Evolutionary conservation across 2,888 invertebrate species (phyloP).

Genomic region (Oxyscelio sp.): DNA sequence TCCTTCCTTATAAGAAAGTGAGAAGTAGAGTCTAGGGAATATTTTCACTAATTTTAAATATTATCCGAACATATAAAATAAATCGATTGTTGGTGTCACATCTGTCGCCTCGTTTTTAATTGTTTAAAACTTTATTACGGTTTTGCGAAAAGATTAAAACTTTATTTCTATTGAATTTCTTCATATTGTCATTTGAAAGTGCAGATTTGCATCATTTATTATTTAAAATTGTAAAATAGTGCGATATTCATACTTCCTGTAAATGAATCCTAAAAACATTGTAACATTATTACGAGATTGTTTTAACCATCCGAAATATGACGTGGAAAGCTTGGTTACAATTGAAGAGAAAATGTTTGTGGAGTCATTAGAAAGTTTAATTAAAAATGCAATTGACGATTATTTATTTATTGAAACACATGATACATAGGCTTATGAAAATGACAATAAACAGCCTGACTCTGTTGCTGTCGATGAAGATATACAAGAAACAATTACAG

Average conservation of each 20-base stretch:
- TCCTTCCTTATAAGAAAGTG: neutral
- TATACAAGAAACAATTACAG: slow-evolving; percentile 2
- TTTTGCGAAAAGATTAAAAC: too few species aligned
- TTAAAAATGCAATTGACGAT: slow-evolving; percentile 26
- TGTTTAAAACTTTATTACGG: neutral
- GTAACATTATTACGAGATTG: neutral
- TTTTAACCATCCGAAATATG: slow-evolving; percentile 16
- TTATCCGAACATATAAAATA: too few species aligned
- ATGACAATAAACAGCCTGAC: neutral
- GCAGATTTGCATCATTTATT: too few species aligned
- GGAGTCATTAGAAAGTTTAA: neutral
- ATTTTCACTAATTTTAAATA: too few species aligned
- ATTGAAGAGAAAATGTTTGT: slow-evolving; percentile 18
- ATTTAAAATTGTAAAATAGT: too few species aligned
- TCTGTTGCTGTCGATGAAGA: slow-evolving; percentile 22
- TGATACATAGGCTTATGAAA: too few species aligned
- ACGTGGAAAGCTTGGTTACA: slow-evolving; percentile 13
- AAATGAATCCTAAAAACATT: slow-evolving; percentile 38
- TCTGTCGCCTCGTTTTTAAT: neutral
- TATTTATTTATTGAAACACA: slow-evolving; percentile 29
- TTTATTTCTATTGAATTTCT: too few species aligned
- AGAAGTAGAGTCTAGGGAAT: too few species aligned
- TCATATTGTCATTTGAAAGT: too few species aligned
- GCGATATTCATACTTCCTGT: too few species aligned
- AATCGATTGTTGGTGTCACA: too few species aligned